A percentile compares a stretch with the other conserved stretches of the same genome.
These are phyloP conservation scores for Psilopogon haemacephalus DNA, from an alignment of 2,113 vertebrate genomes.

Conservation along the genomic window DNA sequence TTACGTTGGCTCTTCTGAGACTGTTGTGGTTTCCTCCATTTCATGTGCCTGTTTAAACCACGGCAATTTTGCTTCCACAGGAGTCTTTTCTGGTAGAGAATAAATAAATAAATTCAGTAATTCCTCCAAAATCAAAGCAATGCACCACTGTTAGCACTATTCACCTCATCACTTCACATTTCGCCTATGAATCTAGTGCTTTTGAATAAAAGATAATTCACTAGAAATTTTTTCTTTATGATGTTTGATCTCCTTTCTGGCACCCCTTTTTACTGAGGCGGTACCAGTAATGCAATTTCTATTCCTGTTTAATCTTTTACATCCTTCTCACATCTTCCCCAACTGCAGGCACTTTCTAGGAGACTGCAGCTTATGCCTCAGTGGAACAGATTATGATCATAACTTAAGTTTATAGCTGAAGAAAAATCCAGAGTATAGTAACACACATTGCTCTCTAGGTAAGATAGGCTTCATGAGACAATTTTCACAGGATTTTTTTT, in stretches of 20 bases:
- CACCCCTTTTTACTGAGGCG: not conserved
- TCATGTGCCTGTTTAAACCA: conserved; percentile 94
- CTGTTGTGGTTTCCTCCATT: conserved; percentile 81
- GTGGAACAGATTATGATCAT: not conserved
- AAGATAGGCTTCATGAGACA: not conserved
- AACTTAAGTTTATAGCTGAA: not conserved
- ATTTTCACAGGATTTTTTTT: not conserved
- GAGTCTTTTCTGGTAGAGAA: conserved; percentile 80
- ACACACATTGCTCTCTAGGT: not conserved
- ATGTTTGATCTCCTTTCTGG: not conserved
- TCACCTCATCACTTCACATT: not conserved
- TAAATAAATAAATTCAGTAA: not conserved
- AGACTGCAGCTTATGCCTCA: not conserved
- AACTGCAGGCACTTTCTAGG: not conserved
- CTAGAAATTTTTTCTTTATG: not conserved
- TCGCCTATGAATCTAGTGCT: not conserved
- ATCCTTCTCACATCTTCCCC: not conserved
- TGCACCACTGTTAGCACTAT: not conserved
- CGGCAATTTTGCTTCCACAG: conserved; percentile 87
- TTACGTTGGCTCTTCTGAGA: conserved; percentile 90
- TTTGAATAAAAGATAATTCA: not conserved
- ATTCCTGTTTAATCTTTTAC: not conserved
- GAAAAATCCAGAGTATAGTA: not conserved
- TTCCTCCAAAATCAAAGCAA: not conserved
- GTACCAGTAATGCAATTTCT: not conserved